Base-by-base conservation (phyloP, 2,797 vertebrate genomes). In the Periophthalmus magnuspinnatus region DNA sequence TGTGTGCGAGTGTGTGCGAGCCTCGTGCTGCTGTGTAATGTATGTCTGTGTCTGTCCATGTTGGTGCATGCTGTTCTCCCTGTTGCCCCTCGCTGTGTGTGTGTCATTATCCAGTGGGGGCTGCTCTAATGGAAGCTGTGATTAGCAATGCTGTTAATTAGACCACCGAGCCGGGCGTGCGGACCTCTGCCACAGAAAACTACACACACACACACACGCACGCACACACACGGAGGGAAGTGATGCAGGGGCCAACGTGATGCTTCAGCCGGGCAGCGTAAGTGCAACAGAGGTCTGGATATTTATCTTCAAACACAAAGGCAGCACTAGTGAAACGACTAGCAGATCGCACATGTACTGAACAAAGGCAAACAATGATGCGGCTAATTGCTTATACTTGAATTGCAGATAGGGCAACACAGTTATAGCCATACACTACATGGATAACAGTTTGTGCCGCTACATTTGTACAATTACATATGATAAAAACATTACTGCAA, bases 71-170 rank as follows among this genome's bases (percentile, higher is more conserved):
- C 88, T 90, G 88, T 91, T 90, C 81, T 82, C 82, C 84, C 88
- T 85, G 89, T 91, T 78, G 67, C 86, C 89, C 86, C 90, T 86
- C 67, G 90, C 89, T 90, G 90, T 86, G 91, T 87, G 81, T 90
- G 91, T 90, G 88, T 91, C 89, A 90, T 91, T 91, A 91, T 90
- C 85, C 89, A 84, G 88, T 82, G 82, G 90, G 91, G 84, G 91
- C 80, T 87, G 83, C 84, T 89, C 88, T 91, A 91, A 91, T 92
- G 88, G 90, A 90, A 87, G 89, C 88, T 91, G 91, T 92, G 89
- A 91, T 92, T 91, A 92, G 90, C 89, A 90, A 90, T 88, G 91
- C 91, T 90, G 91, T 91, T 92, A 91, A 91, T 91, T 91, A 92
- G 89, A 91, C 90, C 89, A 88, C 89, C 84, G 88, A 91, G 89